Percentiles rank a stretch among this genome's conserved stretches.
Conservation (phyloP, 2,113 vertebrate genomes). For the Pseudopipra pipra region DNA sequence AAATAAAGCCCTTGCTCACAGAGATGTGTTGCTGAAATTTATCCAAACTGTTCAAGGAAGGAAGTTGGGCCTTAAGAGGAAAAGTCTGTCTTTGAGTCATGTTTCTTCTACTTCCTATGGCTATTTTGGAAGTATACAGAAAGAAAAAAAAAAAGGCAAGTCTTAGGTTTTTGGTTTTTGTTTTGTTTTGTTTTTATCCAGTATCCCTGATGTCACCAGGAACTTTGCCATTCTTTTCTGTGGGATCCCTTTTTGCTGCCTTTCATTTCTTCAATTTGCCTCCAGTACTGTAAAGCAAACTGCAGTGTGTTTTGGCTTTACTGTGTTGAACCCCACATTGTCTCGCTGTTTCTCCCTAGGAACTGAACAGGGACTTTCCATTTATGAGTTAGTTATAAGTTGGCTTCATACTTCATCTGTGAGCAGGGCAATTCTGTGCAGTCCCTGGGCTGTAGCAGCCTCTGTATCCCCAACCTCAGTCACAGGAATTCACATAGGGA, state of each 20-base stretch:
- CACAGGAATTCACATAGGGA: accelerated
- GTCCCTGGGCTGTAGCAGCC: neutral
- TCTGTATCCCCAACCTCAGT: too few relatives aligned
- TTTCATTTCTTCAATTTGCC: neutral
- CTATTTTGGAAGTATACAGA: neutral
- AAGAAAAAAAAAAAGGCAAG: neutral
- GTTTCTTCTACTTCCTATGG: constrained; percentile 34
- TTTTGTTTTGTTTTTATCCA: neutral
- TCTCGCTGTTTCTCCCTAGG: neutral
- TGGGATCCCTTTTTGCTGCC: neutral
- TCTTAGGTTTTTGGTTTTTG: neutral
- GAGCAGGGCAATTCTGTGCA: neutral
- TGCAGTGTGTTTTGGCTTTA: neutral
- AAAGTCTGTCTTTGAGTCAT: constrained; percentile 1
- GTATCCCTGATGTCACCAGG: neutral
- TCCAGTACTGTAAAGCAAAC: neutral
- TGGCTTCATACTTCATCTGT: neutral
- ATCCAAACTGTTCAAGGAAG: constrained; percentile 29
- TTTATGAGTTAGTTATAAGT: neutral
- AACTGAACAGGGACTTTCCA: neutral
- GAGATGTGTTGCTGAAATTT: neutral
- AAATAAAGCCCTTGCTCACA: neutral
- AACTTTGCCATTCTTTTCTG: neutral
- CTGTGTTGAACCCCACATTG: neutral
- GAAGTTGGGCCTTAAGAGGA: constrained; percentile 35